A percentile compares a stretch with the other conserved stretches of the same genome.
phyloP scores from a whole-genome alignment of 1,140 invertebrate species.

The Heliconius himera region DNA sequence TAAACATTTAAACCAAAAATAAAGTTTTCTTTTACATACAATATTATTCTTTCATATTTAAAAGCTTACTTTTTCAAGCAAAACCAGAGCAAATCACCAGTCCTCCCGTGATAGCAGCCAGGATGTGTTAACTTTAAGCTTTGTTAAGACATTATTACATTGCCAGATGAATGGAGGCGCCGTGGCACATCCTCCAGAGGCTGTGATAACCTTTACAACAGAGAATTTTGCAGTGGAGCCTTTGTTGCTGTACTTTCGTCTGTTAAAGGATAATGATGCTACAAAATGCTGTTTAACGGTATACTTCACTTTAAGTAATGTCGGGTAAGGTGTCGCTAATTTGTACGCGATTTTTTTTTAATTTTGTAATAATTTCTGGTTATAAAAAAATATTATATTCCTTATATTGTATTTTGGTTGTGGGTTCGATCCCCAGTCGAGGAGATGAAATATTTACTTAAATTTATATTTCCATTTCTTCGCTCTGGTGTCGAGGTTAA shows the following conservation, averaged over 20 bases:
- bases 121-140: slow-evolving; percentile 23
- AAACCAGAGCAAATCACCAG: background rate
- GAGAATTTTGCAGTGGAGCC: slow-evolving; percentile 21
- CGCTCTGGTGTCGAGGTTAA: too few species aligned
- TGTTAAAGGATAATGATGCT: slow-evolving; percentile 30
- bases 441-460: too few species aligned
- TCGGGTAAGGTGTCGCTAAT: background rate
- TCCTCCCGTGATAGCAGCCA: slow-evolving; percentile 16
- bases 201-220: slow-evolving; percentile 22
- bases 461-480: too few species aligned
- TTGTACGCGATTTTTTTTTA: background rate
- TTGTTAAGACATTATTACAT: slow-evolving; percentile 28
- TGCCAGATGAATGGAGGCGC: slow-evolving; percentile 18
- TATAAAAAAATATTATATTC: too few species aligned
- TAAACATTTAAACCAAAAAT: too few species aligned
- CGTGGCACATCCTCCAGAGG: slow-evolving; percentile 3
- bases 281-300: slow-evolving; percentile 21
- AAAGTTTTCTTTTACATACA: too few species aligned
- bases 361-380: background rate
- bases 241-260: slow-evolving; percentile 19
- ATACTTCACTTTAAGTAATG: background rate
- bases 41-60: too few species aligned
- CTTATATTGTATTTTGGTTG: too few species aligned
- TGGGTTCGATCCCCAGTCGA: too few species aligned
- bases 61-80: background rate